Base-by-base conservation (phyloP, 2,888 invertebrate species). In the Spilarctia lutea region DNA sequence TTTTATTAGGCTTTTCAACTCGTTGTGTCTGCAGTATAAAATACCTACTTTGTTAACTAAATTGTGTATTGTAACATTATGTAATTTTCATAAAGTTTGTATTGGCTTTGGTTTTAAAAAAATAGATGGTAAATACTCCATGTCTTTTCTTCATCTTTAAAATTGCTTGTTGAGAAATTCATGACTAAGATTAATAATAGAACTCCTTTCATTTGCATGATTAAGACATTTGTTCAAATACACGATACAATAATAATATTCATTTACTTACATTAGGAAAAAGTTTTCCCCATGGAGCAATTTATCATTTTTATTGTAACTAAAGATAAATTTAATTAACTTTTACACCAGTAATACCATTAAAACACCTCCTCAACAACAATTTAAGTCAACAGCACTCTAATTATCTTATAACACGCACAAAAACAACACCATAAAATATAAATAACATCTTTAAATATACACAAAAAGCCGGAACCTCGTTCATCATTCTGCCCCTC, bases 401-500 rank as follows among this genome's bases (percentile, higher is more conserved):
- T 27, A 77, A 79, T 77, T 76, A 82, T 73, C 71, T 80, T 18
- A 60, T 74, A 76, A 73, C 72, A 27, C 16, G 56, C 66, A 68
- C 68, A 75, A 77, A 82, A 82, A 81, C 77, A 79, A 65, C 3
- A n/a, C 42, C 39, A 72, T 75, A 71, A 66, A 69, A 78, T 56
- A 75, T 67, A 68, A 27, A 76, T 80, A 79, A 74, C 75, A 65
- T 80, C 74, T 73, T 71, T 65, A 77, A 77, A 79, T 76, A 65
- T 48, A 76, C 48, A 81, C 68, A 35, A 77, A 78, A 67, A 66
- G 33, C 65, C 71, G 73, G 66, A 75, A 76, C 68, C 39, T 10
- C 75, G 79, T 85, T 70, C 35, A 80, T 83, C 79, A 81, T 24
- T 70, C 42, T 35, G 60, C 72, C 52, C 72, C 71, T 71, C 56